Conservation (phyloP, 2,888 invertebrate species). For the Eupithecia subfuscata region DNA sequence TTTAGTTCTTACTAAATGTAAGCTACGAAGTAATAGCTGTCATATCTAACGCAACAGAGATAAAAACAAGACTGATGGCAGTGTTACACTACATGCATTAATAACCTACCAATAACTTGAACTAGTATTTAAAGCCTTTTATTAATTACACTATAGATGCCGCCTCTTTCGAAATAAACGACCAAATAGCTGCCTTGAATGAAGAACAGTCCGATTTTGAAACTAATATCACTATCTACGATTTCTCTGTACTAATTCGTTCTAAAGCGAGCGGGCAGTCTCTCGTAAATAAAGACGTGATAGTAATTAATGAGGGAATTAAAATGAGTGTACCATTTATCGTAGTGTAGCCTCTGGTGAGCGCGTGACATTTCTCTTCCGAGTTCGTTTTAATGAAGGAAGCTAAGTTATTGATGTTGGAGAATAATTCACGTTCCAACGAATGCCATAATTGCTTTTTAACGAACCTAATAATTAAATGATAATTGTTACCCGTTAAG, state of each 20-base stretch:
- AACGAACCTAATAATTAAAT: conserved; percentile 4
- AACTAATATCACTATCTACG: conserved; percentile 43
- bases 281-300: conserved; percentile 49
- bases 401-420: conserved; percentile 34
- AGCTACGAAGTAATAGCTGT: conserved; percentile 2
- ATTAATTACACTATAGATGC: conserved; percentile 58
- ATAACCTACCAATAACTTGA: conserved; percentile 62
- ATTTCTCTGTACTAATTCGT: conserved; percentile 43
- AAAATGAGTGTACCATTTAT: conserved; percentile 49
- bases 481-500: neutral
- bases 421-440: conserved; percentile 26
- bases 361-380: conserved; percentile 41
- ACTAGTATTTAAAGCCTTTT: conserved; percentile 61
- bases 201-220: conserved; percentile 39
- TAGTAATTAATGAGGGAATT: conserved; percentile 48
- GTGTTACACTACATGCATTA: conserved; percentile 50
- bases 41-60: neutral
- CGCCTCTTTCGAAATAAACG: conserved; percentile 46
- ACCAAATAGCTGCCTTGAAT: conserved; percentile 33
- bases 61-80: conserved; percentile 53
- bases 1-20: neutral
- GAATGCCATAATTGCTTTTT: conserved; percentile 8
- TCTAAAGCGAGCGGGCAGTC: conserved; percentile 34
- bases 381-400: conserved; percentile 35
- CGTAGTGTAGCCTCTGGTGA: conserved; percentile 38